phyloP scores from a whole-genome alignment of 64 coral and sea anemone genomes.

The Cladopsammia gracilis region DNA sequence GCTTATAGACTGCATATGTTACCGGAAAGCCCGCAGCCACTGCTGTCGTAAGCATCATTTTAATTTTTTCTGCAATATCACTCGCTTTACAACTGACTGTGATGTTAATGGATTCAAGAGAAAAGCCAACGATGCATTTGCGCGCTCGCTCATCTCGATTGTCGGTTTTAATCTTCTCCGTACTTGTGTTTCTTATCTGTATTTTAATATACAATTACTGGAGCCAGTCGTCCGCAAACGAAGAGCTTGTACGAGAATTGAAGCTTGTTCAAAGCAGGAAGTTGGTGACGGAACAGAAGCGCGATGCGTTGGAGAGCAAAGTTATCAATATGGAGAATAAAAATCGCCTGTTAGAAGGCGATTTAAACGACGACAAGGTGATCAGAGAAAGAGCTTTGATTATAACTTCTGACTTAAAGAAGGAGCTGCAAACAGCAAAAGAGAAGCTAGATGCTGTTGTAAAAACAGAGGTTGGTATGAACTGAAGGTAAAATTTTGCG shows the following conservation, averaged over 20 bases:
- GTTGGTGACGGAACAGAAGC: neutral
- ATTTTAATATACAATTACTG: neutral
- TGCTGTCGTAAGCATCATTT: no score
- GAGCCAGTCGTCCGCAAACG: conserved; percentile 1
- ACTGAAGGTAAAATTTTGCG: no score
- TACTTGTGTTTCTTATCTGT: neutral
- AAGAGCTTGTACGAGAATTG: neutral
- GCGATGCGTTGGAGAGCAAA: neutral
- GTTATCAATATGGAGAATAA: neutral
- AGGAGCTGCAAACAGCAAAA: neutral
- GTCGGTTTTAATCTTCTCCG: neutral
- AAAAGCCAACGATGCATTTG: neutral
- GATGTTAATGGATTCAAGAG: neutral
- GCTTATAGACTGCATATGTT: neutral
- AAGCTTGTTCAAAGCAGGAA: neutral
- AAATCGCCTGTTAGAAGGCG: neutral
- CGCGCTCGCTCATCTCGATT: neutral
- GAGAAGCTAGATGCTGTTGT: neutral
- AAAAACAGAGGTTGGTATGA: neutral
- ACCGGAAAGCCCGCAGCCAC: no score
- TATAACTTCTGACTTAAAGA: neutral
- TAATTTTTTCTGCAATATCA: no score
- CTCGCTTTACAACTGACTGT: no score
- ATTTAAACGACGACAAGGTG: neutral
- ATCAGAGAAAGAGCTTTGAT: neutral